phyloP scores from a whole-genome alignment of 2,113 vertebrate species.

The Castor canadensis region DNA sequence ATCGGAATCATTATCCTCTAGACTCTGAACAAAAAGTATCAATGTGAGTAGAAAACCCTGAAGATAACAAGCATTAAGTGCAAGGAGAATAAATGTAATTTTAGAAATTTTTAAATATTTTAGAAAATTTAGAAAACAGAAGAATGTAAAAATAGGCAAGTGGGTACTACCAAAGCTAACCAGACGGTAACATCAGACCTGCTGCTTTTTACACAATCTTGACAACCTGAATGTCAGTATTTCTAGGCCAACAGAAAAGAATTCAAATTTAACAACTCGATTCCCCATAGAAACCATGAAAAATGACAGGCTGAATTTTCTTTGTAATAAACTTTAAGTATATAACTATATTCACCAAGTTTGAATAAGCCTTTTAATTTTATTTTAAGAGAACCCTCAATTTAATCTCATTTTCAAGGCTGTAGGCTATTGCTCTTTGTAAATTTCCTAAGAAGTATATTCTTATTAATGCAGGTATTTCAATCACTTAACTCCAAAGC shows the following conservation, averaged over 20 bases:
- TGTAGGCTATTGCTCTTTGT: not conserved
- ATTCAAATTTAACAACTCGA: slow-evolving; percentile 17
- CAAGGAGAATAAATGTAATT: not conserved
- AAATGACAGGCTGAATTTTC: not conserved
- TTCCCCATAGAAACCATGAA: not conserved
- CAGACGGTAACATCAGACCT: not conserved
- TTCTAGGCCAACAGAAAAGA: not conserved
- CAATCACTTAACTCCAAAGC: not conserved
- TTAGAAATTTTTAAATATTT: no score
- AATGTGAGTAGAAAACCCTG: not conserved
- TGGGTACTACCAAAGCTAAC: not conserved
- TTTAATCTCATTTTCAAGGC: not conserved
- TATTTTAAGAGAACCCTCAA: not conserved
- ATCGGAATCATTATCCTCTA: not conserved
- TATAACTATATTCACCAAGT: not conserved
- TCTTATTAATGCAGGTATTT: slow-evolving; percentile 6
- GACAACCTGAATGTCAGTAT: not conserved
- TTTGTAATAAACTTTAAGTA: not conserved
- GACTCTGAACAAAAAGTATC: not conserved
- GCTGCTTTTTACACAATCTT: not conserved
- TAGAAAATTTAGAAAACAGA: not conserved
- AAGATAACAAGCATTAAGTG: not conserved
- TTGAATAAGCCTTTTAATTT: not conserved
- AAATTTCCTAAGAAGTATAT: not conserved
- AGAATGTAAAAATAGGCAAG: not conserved